Evolutionary conservation across 2,888 invertebrate species (phyloP).

Genomic region (Sphaerophoria taeniata): DNA sequence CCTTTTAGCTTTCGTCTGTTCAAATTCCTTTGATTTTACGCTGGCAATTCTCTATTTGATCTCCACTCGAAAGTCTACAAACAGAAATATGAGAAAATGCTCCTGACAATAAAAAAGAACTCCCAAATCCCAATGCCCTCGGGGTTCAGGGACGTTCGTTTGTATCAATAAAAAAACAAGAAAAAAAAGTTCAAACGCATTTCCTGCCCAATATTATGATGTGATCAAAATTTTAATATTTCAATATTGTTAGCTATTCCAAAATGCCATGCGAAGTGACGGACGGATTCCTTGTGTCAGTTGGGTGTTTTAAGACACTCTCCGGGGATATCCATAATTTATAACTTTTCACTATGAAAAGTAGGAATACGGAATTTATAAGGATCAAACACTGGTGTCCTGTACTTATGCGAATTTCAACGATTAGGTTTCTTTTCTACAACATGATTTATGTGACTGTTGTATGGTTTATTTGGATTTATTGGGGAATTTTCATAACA

Average conservation of each 20-base stretch:
- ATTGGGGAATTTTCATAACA: background rate
- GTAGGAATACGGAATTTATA: too few species aligned
- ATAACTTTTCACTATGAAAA: too few species aligned
- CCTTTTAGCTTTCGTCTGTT: background rate
- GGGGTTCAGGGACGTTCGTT: background rate
- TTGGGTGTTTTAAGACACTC: background rate
- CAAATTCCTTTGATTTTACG: slow-evolving; percentile 10
- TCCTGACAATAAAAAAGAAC: too few species aligned
- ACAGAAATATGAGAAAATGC: slow-evolving; percentile 25
- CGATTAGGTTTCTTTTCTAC: too few species aligned
- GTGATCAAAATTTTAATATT: slow-evolving; percentile 52
- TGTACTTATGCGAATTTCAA: background rate
- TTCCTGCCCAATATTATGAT: slow-evolving; percentile 35
- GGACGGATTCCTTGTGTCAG: background rate
- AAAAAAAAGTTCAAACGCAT: background rate
- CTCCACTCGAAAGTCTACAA: slow-evolving; percentile 15
- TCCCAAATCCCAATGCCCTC: background rate
- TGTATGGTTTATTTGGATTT: too few species aligned
- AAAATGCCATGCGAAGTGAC: slow-evolving; percentile 1
- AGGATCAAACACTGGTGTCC: background rate
- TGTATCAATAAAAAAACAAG: background rate
- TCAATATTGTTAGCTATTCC: background rate
- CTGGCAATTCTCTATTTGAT: slow-evolving; percentile 24
- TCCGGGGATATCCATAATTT: slow-evolving; percentile 8
- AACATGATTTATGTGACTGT: background rate